phyloP scores from a whole-genome alignment of 2,888 invertebrate species.

The Mimas tiliae region DNA sequence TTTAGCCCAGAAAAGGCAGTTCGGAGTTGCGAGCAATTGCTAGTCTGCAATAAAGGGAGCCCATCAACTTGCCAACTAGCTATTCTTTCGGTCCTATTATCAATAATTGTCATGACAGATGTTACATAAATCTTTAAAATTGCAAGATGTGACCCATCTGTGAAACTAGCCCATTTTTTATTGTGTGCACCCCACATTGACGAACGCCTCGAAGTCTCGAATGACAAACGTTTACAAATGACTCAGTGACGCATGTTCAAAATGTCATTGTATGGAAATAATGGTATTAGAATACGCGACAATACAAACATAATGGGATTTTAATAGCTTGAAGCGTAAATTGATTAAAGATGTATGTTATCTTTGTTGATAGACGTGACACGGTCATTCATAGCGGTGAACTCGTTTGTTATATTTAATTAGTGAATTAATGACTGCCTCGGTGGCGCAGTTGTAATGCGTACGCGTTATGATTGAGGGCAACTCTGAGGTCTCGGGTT shows the following conservation, averaged over 20 bases:
- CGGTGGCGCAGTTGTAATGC: too few relatives aligned
- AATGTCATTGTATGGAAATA: conserved; percentile 65
- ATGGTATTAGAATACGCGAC: conserved; percentile 50
- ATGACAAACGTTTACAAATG: conserved; percentile 33
- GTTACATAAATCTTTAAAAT: neutral
- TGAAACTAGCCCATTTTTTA: neutral
- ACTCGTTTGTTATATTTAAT: neutral
- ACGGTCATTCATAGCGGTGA: neutral
- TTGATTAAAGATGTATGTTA: conserved; percentile 10
- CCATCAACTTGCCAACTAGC: too few relatives aligned
- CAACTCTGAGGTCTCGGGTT: too few relatives aligned
- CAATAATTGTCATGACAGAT: too few relatives aligned
- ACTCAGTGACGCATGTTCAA: conserved; percentile 54
- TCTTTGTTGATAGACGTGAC: neutral
- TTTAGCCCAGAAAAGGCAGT: too few relatives aligned
- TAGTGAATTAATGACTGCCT: neutral
- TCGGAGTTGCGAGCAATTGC: too few relatives aligned
- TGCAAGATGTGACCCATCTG: neutral
- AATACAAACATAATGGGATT: conserved; percentile 52
- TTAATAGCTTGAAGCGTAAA: conserved; percentile 47
- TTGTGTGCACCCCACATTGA: neutral
- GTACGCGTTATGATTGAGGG: too few relatives aligned
- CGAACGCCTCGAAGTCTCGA: neutral
- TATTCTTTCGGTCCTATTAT: too few relatives aligned
- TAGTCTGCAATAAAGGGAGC: too few relatives aligned